These are phyloP conservation scores for Zaprionus kolodkinae DNA, from an alignment of 1,140 invertebrate genomes.

Conservation along the genomic window DNA sequence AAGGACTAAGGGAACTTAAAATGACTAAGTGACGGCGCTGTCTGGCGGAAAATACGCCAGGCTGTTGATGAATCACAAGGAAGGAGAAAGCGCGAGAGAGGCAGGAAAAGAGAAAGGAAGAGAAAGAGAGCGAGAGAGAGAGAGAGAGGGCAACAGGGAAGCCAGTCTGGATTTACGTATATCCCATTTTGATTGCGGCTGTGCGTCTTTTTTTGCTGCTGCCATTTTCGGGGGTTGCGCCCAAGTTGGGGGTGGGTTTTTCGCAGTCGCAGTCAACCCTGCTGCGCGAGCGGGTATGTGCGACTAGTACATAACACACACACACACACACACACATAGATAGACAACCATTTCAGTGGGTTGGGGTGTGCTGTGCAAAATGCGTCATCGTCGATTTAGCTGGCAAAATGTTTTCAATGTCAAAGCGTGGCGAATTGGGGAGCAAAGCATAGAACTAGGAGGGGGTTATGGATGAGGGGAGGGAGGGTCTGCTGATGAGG, in stretches of 20 bases:
- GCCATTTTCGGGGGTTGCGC: slow-evolving; percentile 65
- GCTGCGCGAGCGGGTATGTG: slow-evolving; percentile 1
- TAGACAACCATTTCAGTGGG: background rate
- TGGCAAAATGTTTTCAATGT: slow-evolving; percentile 79
- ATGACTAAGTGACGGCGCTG: slow-evolving; percentile 28
- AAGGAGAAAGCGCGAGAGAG: background rate
- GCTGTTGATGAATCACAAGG: slow-evolving; percentile 55
- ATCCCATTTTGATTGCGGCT: slow-evolving; percentile 69
- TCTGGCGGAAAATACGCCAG: slow-evolving; percentile 11
- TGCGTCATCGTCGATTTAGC: slow-evolving; percentile 78
- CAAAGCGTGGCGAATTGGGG: slow-evolving; percentile 49
- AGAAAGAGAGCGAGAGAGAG: background rate
- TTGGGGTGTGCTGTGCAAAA: slow-evolving; percentile 42
- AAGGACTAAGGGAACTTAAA: slow-evolving; percentile 26
- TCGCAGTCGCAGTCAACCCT: slow-evolving; percentile 65
- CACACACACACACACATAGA: background rate
- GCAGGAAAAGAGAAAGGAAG: background rate
- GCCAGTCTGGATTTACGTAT: slow-evolving; percentile 37
- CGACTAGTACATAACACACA: slow-evolving; percentile 1
- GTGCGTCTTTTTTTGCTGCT: slow-evolving; percentile 38
- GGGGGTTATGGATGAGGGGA: too few species aligned
- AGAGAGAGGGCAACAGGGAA: background rate
- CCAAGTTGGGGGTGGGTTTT: slow-evolving; percentile 63
- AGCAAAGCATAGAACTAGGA: background rate
- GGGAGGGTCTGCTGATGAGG: background rate